Conservation (phyloP, 2,888 invertebrate species). For the Parthenolecanium corni region DNA sequence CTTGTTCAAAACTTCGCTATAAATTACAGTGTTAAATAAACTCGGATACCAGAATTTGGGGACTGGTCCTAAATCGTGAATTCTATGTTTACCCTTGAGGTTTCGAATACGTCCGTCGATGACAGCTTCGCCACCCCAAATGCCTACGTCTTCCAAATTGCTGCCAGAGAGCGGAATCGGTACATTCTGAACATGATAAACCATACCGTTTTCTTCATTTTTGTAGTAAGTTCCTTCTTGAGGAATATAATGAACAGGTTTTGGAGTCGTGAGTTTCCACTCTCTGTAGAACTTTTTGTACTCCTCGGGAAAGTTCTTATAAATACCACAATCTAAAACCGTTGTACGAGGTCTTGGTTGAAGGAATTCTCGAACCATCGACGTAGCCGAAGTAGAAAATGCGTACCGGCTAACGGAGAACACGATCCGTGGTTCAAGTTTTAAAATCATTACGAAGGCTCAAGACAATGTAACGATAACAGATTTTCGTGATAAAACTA, state of each 20-base stretch:
- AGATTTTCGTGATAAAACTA: too few relatives aligned
- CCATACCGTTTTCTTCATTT: constrained; percentile 60
- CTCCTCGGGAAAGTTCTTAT: constrained; percentile 51
- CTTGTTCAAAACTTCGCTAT: constrained; percentile 79
- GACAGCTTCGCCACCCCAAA: constrained; percentile 96
- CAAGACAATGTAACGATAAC: too few relatives aligned
- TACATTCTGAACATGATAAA: constrained; percentile 60
- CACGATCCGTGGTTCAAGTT: too few relatives aligned
- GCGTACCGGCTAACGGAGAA: too few relatives aligned
- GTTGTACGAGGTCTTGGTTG: neutral
- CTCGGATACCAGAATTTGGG: constrained; percentile 82
- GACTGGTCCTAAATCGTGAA: constrained; percentile 41
- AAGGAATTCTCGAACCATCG: too few relatives aligned
- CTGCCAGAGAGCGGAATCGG: constrained; percentile 67
- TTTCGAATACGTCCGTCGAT: constrained; percentile 73
- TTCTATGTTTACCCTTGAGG: constrained; percentile 40
- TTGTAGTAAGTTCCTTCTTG: constrained; percentile 60
- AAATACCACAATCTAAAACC: neutral
- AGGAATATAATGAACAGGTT: constrained; percentile 57
- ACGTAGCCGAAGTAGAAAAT: too few relatives aligned
- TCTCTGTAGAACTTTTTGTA: constrained; percentile 79
- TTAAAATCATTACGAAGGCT: too few relatives aligned
- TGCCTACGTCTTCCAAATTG: constrained; percentile 63
- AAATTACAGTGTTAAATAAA: constrained; percentile 65
- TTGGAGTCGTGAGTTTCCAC: constrained; percentile 57